Evolutionary conservation across 1,140 invertebrate species (phyloP), one percentile per base, ranked within the genome.

Genomic region (Aphelenchoides besseyi): DNA sequence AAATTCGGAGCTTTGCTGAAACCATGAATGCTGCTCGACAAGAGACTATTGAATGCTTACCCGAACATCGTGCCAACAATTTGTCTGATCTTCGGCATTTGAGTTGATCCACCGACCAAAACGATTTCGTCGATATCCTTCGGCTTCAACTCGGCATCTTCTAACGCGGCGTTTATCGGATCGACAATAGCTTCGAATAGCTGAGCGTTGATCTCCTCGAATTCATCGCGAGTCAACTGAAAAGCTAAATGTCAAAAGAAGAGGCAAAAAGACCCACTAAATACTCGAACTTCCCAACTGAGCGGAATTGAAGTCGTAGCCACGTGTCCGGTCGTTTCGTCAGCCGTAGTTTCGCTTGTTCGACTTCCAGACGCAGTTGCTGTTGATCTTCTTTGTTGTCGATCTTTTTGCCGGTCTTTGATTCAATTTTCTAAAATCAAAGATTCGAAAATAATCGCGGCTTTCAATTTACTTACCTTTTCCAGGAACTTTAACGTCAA

Each of bases 91-190:
- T 82, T 85, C 32, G 87, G 87, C 57, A 88, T 86, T 69, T 86
- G 73, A 3, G 87, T 87, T n/a, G 86, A 87, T 12, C 87, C 87
- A 2, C 86, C 86, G 12, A 87, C 87, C 68, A 87, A 67, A n/a
- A 87, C 85, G 59, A 87, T 82, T 77, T 87, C 87, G 76, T 87
- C 85, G 16, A 87, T 79, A 32, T 87, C 85, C 18, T 80, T 74
- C 33, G 78, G 8, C 55, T 71, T 55, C 41, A 81, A 26, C 54
- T 79, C 66, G 48, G 61, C 79, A 68, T 83, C 78, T 36, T 72
- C 72, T 28, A 85, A 69, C 5, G 83, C 82, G 18, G 81, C 80
- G 41, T 70, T 54, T 33, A 84, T 78, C 2, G 82, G 82, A 8
- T 83, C 69, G 5, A 80, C 70, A 62, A 85, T 79, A 70, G 85